Percentiles rank a stretch among this genome's conserved stretches.
Evolutionary conservation across 2,797 vertebrate genomes (phyloP).

Genomic region (Gila robusta): DNA sequence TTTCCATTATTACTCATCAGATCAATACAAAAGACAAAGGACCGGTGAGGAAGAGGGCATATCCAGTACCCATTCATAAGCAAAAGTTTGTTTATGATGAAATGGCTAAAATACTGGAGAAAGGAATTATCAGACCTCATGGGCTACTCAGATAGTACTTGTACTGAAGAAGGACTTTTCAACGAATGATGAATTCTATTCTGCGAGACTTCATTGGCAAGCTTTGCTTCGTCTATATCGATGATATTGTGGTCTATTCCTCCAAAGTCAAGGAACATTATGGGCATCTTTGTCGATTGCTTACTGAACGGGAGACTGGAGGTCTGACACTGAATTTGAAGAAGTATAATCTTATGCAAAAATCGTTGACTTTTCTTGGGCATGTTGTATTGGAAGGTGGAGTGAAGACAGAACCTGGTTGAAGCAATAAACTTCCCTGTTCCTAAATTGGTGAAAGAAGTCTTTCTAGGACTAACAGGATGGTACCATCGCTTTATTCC

Average conservation of each 20-base stretch:
- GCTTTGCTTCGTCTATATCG: not conserved
- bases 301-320: not conserved
- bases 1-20: too few species aligned
- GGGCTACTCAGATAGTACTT: too few species aligned
- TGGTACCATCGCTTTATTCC: not conserved
- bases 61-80: too few species aligned
- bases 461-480: not conserved
- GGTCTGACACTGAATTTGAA: not conserved
- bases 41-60: too few species aligned
- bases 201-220: not conserved
- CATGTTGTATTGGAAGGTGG: not conserved
- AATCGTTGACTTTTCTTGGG: not conserved
- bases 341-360: not conserved
- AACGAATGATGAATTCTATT: not conserved
- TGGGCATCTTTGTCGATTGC: not conserved
- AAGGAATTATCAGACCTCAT: too few species aligned
- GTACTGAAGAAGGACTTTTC: not conserved
- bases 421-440: not conserved
- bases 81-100: too few species aligned
- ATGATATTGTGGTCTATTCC: not conserved
- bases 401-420: not conserved
- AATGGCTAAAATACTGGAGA: too few species aligned
- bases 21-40: too few species aligned
- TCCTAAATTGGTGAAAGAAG: not conserved
- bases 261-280: not conserved